Evolutionary conservation across 2,113 vertebrate genomes (phyloP).

Genomic region (Leucopsar rothschildi): DNA sequence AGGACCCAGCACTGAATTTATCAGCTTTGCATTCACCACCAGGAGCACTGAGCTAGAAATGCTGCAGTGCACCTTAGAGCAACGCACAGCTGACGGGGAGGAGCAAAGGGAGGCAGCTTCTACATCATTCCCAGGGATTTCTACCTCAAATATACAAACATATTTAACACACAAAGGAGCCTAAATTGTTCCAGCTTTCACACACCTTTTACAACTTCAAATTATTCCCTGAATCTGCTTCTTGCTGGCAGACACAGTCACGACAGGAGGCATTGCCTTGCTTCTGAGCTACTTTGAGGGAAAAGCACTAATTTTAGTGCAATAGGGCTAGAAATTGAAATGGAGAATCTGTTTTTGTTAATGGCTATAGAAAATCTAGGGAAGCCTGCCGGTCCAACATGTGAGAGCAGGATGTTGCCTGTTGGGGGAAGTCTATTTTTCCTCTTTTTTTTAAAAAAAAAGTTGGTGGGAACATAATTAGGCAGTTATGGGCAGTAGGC

Average conservation of each 20-base stretch:
- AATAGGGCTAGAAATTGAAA: not conserved
- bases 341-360: not conserved
- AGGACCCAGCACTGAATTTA: not conserved
- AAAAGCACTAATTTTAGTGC: not conserved
- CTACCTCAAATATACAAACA: not conserved
- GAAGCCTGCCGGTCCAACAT: not conserved
- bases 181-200: not conserved
- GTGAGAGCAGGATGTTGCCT: not conserved
- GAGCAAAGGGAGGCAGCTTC: not conserved
- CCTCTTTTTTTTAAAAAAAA: not conserved
- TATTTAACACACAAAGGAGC: not conserved
- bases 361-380: not conserved
- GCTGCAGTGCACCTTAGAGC: not conserved
- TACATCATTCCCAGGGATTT: not conserved
- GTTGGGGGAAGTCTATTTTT: not conserved
- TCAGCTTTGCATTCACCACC: not conserved
- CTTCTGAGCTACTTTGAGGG: not conserved
- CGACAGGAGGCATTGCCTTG: accelerated
- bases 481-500: not conserved
- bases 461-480: not conserved
- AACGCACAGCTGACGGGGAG: not conserved
- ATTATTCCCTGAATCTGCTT: not conserved
- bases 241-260: accelerated
- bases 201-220: not conserved
- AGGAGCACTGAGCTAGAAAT: not conserved